Evolutionary conservation across 2,113 vertebrate species (phyloP).

Genomic region (Anolis carolinensis): DNA sequence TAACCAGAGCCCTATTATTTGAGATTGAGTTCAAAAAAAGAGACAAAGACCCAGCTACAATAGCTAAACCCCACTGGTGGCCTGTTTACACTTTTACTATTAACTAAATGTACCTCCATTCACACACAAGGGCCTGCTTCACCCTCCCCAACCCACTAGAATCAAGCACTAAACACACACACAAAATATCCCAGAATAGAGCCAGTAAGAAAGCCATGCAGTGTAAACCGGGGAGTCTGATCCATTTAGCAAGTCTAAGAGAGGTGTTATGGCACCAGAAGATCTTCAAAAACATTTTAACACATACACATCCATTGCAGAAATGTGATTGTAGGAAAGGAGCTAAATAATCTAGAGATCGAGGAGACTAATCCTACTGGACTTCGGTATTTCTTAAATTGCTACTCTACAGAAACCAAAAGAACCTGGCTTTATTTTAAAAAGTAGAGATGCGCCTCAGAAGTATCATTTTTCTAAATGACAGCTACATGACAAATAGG

Average conservation of each 20-base stretch:
- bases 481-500: background rate
- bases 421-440: background rate
- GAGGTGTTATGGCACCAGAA: background rate
- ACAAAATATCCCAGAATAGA: constrained; percentile 48
- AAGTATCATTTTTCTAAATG: background rate
- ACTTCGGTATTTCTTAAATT: constrained; percentile 13
- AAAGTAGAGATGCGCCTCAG: background rate
- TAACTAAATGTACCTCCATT: constrained; percentile 66
- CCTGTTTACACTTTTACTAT: constrained; percentile 43
- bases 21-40: constrained; percentile 72
- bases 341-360: constrained; percentile 7
- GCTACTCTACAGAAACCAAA: background rate
- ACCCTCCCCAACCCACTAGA: constrained; percentile 52
- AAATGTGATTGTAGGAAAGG: constrained; percentile 28
- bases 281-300: constrained; percentile 40
- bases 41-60: constrained; percentile 68
- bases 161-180: constrained; percentile 50
- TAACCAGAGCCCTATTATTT: constrained; percentile 82
- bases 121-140: constrained; percentile 20
- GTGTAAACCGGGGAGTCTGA: background rate
- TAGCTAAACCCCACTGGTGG: constrained; percentile 73
- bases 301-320: background rate
- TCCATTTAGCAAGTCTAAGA: constrained; percentile 30
- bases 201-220: constrained; percentile 62
- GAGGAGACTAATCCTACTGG: constrained; percentile 1